Conservation (phyloP, 2,888 invertebrate species). For the Serripes groenlandicus region DNA sequence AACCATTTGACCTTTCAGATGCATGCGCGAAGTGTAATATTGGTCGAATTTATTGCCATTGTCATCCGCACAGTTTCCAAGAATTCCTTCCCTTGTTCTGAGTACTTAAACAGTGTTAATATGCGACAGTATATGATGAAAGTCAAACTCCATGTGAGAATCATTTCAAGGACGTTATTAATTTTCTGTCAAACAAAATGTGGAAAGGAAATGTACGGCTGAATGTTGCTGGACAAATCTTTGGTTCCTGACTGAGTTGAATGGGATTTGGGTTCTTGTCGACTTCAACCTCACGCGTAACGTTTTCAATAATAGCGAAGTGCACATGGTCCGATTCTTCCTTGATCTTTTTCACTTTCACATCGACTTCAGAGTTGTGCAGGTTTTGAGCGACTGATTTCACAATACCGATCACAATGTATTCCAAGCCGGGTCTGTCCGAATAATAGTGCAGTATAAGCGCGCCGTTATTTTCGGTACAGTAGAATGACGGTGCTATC, state of each 20-base stretch:
- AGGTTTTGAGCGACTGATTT: constrained; percentile 98
- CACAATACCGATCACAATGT: constrained; percentile 98
- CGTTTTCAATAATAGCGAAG: constrained; percentile 78
- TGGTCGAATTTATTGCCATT: constrained; percentile 61
- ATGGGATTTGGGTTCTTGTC: constrained; percentile 25
- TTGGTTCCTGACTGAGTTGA: constrained; percentile 68
- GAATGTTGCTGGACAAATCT: constrained; percentile 82
- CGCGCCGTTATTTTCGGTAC: constrained; percentile 86
- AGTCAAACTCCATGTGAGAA: constrained; percentile 80
- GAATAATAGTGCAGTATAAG: constrained; percentile 97
- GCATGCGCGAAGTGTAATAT: constrained; percentile 77
- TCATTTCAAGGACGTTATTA: constrained; percentile 77
- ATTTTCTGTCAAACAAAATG: constrained; percentile 94
- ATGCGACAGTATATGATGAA: constrained; percentile 78
- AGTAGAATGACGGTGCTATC: constrained; percentile 94
- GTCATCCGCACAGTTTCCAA: constrained; percentile 57
- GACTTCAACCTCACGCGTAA: constrained; percentile 21
- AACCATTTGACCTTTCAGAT: constrained; percentile 96
- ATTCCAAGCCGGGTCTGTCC: constrained; percentile 97
- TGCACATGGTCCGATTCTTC: constrained; percentile 96
- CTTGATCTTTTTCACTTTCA: constrained; percentile 94
- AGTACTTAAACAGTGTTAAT: constrained; percentile 83
- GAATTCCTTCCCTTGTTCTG: constrained; percentile 70
- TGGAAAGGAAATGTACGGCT: constrained; percentile 97
- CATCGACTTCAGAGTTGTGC: constrained; percentile 88